Percentiles rank a stretch among this genome's conserved stretches.
Evolutionary conservation across 2,888 invertebrate species (phyloP).

Genomic region (Caenorhabditis sp.): DNA sequence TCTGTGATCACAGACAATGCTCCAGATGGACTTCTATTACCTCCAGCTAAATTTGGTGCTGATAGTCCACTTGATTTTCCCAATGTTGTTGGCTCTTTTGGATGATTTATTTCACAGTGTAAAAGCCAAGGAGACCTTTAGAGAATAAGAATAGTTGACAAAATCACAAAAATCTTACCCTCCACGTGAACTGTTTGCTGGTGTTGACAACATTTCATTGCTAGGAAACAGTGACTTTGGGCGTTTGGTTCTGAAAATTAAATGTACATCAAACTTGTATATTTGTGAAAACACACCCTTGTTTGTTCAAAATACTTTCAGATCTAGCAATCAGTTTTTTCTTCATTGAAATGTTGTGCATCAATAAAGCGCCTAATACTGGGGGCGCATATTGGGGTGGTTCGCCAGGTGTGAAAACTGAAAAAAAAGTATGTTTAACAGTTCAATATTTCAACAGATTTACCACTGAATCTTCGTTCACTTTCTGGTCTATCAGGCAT

Average conservation of each 20-base stretch:
- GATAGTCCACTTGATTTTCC: conserved; percentile 14
- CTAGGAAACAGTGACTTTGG: conserved; percentile 31
- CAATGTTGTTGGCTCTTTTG: conserved; percentile 13
- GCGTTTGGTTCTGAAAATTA: conserved; percentile 19
- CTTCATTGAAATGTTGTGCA: conserved; percentile 35
- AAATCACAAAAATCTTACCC: neutral
- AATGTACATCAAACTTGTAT: neutral
- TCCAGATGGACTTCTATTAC: conserved; percentile 20
- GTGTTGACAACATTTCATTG: conserved; percentile 37
- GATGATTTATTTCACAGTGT: conserved; percentile 28
- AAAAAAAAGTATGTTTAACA: conserved; percentile 4
- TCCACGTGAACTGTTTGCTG: conserved; percentile 27
- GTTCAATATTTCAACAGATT: neutral
- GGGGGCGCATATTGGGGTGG: conserved; percentile 42
- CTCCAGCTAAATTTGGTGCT: conserved; percentile 23
- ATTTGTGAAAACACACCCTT: neutral
- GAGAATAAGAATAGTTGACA: neutral
- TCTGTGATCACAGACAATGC: conserved; percentile 59
- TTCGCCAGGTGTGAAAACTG: conserved; percentile 42
- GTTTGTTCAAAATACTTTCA: conserved; percentile 31
- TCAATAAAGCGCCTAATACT: conserved; percentile 48
- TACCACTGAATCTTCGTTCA: conserved; percentile 38
- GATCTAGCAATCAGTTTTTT: conserved; percentile 35
- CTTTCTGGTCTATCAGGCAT: conserved; percentile 40
- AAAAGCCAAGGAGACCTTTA: conserved; percentile 37